phyloP scores from a whole-genome alignment of 2,888 invertebrate species.

The Erebia epiphron region DNA sequence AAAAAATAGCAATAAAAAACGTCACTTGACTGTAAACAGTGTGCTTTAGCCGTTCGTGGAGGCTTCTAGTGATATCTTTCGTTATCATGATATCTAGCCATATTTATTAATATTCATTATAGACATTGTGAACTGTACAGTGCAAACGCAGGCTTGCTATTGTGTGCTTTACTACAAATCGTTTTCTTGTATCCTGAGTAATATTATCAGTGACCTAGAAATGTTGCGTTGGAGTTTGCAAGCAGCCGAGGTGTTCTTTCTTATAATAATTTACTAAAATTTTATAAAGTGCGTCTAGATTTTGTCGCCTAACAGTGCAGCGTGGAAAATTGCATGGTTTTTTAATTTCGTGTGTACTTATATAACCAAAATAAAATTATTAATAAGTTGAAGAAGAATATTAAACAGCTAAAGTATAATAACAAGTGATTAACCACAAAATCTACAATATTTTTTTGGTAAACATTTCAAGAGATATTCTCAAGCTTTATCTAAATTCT shows the following conservation, averaged over 20 bases:
- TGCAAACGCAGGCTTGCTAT: slow-evolving; percentile 60
- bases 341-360: neutral
- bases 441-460: neutral
- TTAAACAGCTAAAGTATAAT: neutral
- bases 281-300: neutral
- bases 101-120: slow-evolving; percentile 66
- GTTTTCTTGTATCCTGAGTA: slow-evolving; percentile 9
- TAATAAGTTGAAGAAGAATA: neutral
- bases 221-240: slow-evolving; percentile 67
- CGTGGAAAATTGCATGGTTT: neutral
- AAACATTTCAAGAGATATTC: neutral
- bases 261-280: slow-evolving; percentile 5
- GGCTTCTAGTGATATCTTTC: slow-evolving; percentile 68
- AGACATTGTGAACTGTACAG: slow-evolving; percentile 58
- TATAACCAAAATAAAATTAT: neutral
- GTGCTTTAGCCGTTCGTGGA: slow-evolving; percentile 49
- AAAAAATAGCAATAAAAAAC: slow-evolving; percentile 2
- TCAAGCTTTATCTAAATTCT: neutral
- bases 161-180: slow-evolving; percentile 28
- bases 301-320: neutral
- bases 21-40: slow-evolving; percentile 29
- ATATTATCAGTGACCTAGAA: slow-evolving; percentile 31
- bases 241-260: slow-evolving; percentile 55
- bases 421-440: neutral
- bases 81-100: slow-evolving; percentile 77